Evolutionary conservation across 2,888 invertebrate genomes (phyloP).

Genomic region (Hirtodrosophila confusa): DNA sequence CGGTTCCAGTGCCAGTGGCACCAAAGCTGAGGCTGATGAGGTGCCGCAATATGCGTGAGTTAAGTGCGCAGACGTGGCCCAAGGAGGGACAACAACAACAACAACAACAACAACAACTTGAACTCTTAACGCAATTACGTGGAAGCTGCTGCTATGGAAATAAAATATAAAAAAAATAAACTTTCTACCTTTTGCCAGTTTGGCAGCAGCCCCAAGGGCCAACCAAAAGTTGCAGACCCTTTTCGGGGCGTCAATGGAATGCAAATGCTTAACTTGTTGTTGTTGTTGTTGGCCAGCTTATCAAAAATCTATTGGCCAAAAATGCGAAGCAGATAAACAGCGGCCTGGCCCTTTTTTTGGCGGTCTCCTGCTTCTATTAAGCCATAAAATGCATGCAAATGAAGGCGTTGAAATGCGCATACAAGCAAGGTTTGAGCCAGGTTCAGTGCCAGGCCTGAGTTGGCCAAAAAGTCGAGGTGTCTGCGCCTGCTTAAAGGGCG

Average conservation of each 20-base stretch:
- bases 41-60: conserved; percentile 65
- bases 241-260: conserved; percentile 66
- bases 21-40: conserved; percentile 57
- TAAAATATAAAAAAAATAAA: conserved; percentile 23
- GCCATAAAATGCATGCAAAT: conserved; percentile 82
- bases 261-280: conserved; percentile 58
- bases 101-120: conserved; percentile 19
- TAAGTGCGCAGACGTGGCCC: conserved; percentile 67
- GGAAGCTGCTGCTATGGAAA: conserved; percentile 48
- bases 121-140: conserved; percentile 55
- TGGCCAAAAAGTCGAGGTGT: conserved; percentile 26
- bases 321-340: conserved; percentile 69
- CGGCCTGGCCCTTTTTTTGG: conserved; percentile 27
- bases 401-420: conserved; percentile 80
- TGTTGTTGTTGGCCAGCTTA: conserved; percentile 51
- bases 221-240: conserved; percentile 30
- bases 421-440: conserved; percentile 38
- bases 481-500: conserved; percentile 70
- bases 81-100: conserved; percentile 27
- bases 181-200: conserved; percentile 51
- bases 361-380: conserved; percentile 61
- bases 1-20: conserved; percentile 28
- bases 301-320: conserved; percentile 75
- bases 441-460: neutral
- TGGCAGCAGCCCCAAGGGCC: conserved; percentile 32